Percentiles rank a stretch among this genome's conserved stretches.
Evolutionary conservation across 2,797 vertebrate species (phyloP).

Genomic region (Oryzias sinensis): DNA sequence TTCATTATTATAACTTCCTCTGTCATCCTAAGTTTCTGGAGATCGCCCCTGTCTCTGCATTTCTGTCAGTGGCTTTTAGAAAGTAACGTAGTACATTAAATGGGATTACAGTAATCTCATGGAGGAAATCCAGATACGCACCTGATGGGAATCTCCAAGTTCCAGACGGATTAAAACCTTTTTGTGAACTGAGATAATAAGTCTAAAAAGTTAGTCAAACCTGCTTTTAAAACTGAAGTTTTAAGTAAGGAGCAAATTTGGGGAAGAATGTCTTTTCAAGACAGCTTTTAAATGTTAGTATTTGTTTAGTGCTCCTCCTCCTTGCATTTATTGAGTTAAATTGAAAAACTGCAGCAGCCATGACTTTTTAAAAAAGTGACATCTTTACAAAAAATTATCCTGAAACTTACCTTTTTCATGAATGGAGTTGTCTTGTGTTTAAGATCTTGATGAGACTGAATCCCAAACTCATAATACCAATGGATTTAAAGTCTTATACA

Average conservation of each 20-base stretch:
- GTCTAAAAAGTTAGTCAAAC: conserved; percentile 1
- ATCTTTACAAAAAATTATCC: no score
- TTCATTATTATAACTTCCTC: neutral
- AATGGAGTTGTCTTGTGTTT: neutral
- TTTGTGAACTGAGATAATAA: neutral
- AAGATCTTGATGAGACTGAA: neutral
- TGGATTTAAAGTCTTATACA: neutral
- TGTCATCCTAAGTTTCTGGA: no score
- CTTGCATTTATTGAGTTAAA: no score
- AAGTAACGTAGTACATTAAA: conserved; percentile 28
- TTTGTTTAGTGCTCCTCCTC: no score
- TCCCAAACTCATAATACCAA: neutral
- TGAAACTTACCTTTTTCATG: no score
- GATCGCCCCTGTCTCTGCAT: neutral
- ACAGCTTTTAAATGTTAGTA: no score
- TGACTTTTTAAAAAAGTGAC: no score
- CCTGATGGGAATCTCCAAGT: neutral
- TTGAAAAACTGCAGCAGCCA: no score
- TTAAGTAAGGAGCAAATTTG: neutral
- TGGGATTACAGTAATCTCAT: conserved; percentile 30
- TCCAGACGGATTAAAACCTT: neutral
- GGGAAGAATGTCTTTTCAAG: neutral
- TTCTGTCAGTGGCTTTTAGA: conserved; percentile 8
- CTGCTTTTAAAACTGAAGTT: neutral
- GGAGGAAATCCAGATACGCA: conserved; percentile 1